phyloP scores from a whole-genome alignment of 2,113 vertebrate genomes.

The Cavia aperea region DNA sequence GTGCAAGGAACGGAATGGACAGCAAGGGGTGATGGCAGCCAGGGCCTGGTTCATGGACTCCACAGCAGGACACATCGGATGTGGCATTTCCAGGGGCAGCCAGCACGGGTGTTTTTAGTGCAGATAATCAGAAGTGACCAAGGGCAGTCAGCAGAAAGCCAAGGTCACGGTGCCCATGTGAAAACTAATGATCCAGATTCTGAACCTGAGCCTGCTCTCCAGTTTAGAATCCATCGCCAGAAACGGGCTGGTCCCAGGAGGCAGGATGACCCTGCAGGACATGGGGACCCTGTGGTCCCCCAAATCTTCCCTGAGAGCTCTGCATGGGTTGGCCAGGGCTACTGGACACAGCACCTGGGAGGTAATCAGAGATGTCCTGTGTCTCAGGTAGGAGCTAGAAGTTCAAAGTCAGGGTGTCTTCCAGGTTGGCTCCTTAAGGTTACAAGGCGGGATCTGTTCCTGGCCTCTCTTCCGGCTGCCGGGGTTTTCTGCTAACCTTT shows the following conservation, averaged over 20 bases:
- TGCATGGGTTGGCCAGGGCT: neutral
- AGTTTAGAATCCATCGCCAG: neutral
- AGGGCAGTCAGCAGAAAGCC: neutral
- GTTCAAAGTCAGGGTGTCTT: neutral
- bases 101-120: no score
- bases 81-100: neutral
- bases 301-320: neutral
- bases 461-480: neutral
- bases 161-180: neutral
- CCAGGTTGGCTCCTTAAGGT: neutral
- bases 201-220: neutral
- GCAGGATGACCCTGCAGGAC: no score
- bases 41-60: no score
- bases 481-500: no score
- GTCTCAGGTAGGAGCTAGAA: neutral
- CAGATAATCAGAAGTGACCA: neutral
- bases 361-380: neutral
- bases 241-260: neutral
- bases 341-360: neutral
- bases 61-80: neutral
- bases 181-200: neutral
- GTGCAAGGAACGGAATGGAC: neutral
- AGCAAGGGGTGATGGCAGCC: neutral
- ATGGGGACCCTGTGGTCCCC: neutral
- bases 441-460: neutral